Evolutionary conservation across 2,888 invertebrate genomes (phyloP), one percentile per base, ranked within the genome.

Genomic region (Koerneria pararmatus): DNA sequence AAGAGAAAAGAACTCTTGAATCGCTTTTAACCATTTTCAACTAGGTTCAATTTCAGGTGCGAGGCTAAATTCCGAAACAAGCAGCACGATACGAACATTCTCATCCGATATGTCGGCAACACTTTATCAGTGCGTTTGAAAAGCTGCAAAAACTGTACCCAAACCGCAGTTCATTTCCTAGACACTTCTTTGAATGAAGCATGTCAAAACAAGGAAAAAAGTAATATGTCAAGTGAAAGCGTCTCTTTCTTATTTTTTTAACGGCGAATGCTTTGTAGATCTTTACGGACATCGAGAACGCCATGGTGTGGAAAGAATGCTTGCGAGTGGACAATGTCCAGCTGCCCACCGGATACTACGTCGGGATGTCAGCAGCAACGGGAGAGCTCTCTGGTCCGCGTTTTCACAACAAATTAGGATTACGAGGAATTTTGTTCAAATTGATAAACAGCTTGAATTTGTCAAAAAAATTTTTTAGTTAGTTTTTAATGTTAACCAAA

Each of bases 361-460:
- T 95, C 84, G 98, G 98, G 1, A 87, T 93, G 3, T 90, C 94
- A 0, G 93, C 98, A 0, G 94, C 94, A 0, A 99, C 98, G 0
- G 98, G 98, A 1, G 95, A 98, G 84, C 87, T 99, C 54, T 85
- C 86, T 71, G 87, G 87, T 87, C 59, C 37, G 60, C 49, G 34
- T 11, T 6, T 35, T 3, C 41, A 22, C 6, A n/a, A 29, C 2
- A 32, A 31, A 11, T 3, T 56, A n/a, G n/a, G n/a, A n/a, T n/a
- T n/a, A n/a, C n/a, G n/a, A n/a, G n/a, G n/a, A n/a, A n/a, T n/a
- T n/a, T n/a, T n/a, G n/a, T n/a, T n/a, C n/a, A n/a, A n/a, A n/a
- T n/a, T n/a, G n/a, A n/a, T n/a, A n/a, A n/a, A n/a, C n/a, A n/a
- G n/a, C n/a, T n/a, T n/a, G n/a, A n/a, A n/a, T 56, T 24, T 8